phyloP scores from a whole-genome alignment of 1,140 invertebrate species.

The Teleogryllus occipitalis region DNA sequence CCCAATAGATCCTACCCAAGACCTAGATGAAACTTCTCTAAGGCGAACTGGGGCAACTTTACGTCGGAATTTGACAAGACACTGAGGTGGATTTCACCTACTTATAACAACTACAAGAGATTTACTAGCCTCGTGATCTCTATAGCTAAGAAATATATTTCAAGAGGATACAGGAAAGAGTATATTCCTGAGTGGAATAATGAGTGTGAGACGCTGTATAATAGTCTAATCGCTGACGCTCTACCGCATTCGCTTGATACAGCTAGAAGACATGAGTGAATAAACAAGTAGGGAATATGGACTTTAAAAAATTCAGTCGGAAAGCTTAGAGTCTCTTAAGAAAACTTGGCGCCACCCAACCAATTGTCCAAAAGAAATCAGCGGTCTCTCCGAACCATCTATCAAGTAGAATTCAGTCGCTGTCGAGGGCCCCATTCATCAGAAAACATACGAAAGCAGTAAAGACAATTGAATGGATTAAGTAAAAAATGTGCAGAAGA shows the following conservation, averaged over 20 bases:
- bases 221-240: background rate
- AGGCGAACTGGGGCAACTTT: conserved; percentile 13
- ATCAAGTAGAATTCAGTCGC: no score
- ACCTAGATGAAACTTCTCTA: conserved; percentile 17
- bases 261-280: no score
- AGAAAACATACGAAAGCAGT: background rate
- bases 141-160: background rate
- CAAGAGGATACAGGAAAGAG: background rate
- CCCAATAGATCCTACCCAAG: background rate
- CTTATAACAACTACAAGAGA: conserved; percentile 12
- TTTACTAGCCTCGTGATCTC: conserved; percentile 11
- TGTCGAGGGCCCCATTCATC: background rate
- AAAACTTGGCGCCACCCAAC: no score
- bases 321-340: background rate
- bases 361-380: no score
- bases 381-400: no score
- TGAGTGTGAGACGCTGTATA: background rate
- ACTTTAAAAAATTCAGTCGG: background rate
- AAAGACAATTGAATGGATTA: background rate
- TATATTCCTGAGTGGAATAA: background rate
- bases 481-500: background rate
- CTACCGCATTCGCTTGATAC: background rate
- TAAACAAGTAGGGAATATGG: no score
- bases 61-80: conserved; percentile 13
- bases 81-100: conserved; percentile 17